Conservation (phyloP, 2,113 vertebrate species). For the Vulpes vulpes region DNA sequence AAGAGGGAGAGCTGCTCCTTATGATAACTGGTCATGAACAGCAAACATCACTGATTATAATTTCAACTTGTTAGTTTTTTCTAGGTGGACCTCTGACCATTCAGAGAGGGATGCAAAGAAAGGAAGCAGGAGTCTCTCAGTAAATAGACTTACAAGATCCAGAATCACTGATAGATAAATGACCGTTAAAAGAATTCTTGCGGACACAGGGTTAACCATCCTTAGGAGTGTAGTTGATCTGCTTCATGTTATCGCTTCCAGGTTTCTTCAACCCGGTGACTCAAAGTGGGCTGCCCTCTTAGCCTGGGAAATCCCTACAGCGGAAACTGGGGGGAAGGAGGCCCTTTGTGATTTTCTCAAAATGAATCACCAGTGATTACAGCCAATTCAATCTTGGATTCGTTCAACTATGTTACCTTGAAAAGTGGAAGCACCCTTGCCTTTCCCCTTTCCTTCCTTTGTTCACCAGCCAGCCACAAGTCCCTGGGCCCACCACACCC, state of each 20-base stretch:
- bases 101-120: neutral
- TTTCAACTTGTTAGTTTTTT: neutral
- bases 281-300: constrained; percentile 70
- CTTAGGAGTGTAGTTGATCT: neutral
- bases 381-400: constrained; percentile 66
- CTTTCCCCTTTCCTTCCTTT: constrained; percentile 82
- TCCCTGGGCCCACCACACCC: neutral
- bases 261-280: constrained; percentile 67
- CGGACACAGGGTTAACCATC: constrained; percentile 55
- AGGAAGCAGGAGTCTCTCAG: neutral
- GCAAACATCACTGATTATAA: neutral
- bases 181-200: constrained; percentile 2
- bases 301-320: constrained; percentile 78
- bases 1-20: neutral
- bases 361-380: constrained; percentile 75
- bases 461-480: constrained; percentile 58
- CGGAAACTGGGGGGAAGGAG: constrained; percentile 52
- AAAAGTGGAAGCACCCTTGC: constrained; percentile 75
- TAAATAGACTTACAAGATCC: neutral
- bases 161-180: neutral
- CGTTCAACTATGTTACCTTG: constrained; percentile 74
- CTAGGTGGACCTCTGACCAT: neutral
- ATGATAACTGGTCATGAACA: neutral
- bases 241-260: constrained; percentile 58
- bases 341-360: constrained; percentile 76